Conservation (phyloP, 1,140 invertebrate genomes). For the Lethocerus indicus region DNA sequence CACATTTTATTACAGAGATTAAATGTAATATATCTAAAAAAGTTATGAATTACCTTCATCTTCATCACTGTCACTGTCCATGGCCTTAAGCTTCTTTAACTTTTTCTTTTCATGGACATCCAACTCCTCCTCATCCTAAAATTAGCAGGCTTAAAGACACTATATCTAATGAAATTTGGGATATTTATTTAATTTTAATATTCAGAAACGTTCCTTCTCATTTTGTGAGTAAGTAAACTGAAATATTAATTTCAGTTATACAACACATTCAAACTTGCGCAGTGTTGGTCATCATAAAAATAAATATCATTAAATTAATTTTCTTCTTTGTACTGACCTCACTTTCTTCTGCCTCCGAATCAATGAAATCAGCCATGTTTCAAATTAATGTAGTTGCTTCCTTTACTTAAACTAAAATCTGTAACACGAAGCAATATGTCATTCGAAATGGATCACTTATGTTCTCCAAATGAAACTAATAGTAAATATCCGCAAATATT, state of each 20-base stretch:
- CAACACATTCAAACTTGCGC: conserved; percentile 9
- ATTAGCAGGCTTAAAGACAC: conserved; percentile 3
- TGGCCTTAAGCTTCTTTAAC: conserved; percentile 37
- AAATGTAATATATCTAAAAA: conserved; percentile 9
- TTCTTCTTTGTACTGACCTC: conserved; percentile 37
- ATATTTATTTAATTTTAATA: not conserved
- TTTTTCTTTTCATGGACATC: conserved; percentile 41
- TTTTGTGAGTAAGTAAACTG: not conserved
- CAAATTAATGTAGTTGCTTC: no score
- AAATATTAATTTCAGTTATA: conserved; percentile 1
- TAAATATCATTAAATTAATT: no score
- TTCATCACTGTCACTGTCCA: conserved; percentile 43
- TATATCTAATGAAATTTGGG: not conserved
- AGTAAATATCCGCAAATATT: no score
- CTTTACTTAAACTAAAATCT: no score
- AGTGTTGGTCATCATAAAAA: conserved; percentile 4
- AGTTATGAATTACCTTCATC: conserved; percentile 24
- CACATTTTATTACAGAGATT: not conserved
- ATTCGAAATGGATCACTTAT: no score
- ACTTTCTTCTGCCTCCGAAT: conserved; percentile 68
- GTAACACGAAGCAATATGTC: no score
- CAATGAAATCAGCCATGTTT: conserved; percentile 54
- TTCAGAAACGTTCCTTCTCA: not conserved
- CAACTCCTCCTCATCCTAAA: conserved; percentile 43
- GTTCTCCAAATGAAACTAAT: no score